Evolutionary conservation across 2,113 vertebrate genomes (phyloP).

Genomic region (Antechinus stuartii): DNA sequence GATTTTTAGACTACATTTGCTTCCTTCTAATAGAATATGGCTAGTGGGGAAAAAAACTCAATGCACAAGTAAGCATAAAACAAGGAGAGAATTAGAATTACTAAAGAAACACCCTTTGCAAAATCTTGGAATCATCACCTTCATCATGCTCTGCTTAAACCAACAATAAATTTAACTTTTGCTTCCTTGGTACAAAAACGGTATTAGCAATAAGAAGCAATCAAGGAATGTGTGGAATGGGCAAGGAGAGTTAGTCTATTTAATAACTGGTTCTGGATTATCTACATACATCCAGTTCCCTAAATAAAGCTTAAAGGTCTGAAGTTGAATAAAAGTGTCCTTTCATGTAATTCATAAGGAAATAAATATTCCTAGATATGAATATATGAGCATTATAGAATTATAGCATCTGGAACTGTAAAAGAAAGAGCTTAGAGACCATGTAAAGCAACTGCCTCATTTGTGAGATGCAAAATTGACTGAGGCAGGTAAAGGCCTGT

Average conservation of each 20-base stretch:
- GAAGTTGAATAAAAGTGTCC: neutral
- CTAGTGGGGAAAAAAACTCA: too few species aligned
- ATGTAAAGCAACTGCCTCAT: too few species aligned
- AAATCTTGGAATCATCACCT: neutral
- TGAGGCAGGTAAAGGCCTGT: too few species aligned
- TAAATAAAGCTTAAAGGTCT: constrained; percentile 1
- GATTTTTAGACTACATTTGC: too few species aligned
- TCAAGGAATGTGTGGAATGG: neutral
- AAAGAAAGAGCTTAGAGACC: constrained; percentile 14
- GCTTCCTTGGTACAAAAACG: neutral
- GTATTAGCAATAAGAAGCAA: neutral
- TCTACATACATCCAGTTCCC: constrained; percentile 35
- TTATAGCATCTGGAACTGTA: constrained; percentile 38
- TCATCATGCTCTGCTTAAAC: neutral
- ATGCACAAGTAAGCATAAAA: too few species aligned
- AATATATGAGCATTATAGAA: constrained; percentile 10
- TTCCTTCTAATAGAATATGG: too few species aligned
- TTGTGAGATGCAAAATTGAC: too few species aligned
- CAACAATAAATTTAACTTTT: neutral
- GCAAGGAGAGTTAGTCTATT: neutral
- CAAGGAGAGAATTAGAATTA: too few species aligned
- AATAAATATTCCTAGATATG: too few species aligned
- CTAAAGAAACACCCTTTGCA: too few species aligned
- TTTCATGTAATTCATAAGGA: too few species aligned
- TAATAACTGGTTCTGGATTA: neutral